phyloP scores from a whole-genome alignment of 2,113 vertebrate genomes.

The Colossoma macropomum region DNA sequence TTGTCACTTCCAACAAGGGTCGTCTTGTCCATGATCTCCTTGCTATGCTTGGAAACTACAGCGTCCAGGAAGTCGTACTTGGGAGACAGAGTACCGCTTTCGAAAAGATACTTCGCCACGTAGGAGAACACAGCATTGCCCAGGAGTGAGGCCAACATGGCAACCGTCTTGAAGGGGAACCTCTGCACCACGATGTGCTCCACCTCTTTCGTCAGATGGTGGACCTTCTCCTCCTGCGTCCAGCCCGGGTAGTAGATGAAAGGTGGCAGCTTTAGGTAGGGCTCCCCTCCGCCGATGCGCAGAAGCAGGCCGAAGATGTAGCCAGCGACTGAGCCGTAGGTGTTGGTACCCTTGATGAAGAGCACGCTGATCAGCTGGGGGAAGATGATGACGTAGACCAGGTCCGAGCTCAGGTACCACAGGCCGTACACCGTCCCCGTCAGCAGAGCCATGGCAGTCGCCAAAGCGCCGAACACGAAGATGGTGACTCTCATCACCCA shows the following conservation, averaged over 20 bases:
- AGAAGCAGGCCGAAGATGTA: conserved; percentile 90
- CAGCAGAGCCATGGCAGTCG: conserved; percentile 94
- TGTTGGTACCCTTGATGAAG: conserved; percentile 96
- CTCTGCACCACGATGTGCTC: conserved; percentile 85
- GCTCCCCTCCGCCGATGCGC: conserved; percentile 92
- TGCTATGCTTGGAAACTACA: conserved; percentile 92
- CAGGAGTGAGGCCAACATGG: conserved; percentile 91
- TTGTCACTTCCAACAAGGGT: conserved; percentile 92
- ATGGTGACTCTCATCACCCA: conserved; percentile 96
- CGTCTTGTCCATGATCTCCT: conserved; percentile 96
- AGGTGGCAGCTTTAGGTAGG: conserved; percentile 90
- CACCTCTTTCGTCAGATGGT: conserved; percentile 69
- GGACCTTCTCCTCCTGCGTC: conserved; percentile 71
- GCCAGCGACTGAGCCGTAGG: conserved; percentile 90
- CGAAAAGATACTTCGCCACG: conserved; percentile 91
- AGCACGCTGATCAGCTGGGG: conserved; percentile 94
- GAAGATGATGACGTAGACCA: conserved; percentile 98
- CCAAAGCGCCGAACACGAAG: conserved; percentile 90
- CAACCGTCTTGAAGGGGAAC: conserved; percentile 93
- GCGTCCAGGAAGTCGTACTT: conserved; percentile 94
- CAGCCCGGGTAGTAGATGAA: conserved; percentile 92
- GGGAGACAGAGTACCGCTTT: conserved; percentile 90
- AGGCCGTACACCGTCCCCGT: conserved; percentile 93
- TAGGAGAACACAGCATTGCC: conserved; percentile 89
- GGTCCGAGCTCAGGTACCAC: conserved; percentile 97